Percentiles rank a stretch among this genome's conserved stretches.
Evolutionary conservation across 37 sponge, comb jelly and placozoan genomes (phyloP).

Genomic region (Ephydatia muelleri): DNA sequence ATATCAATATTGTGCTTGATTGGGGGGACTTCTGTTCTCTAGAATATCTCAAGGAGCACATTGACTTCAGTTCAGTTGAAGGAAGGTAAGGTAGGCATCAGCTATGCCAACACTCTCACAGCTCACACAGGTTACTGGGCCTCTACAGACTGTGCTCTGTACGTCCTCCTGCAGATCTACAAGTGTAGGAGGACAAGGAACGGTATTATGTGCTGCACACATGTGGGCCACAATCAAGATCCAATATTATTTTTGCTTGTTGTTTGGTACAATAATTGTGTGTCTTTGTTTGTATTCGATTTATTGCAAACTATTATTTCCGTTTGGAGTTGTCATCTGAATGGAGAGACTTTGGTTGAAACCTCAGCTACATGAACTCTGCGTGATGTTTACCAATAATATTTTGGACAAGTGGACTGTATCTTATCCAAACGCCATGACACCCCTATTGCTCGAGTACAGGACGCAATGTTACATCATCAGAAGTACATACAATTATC

Average conservation of each 20-base stretch:
- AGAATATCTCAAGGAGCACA: conserved; percentile 71
- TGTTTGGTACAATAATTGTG: neutral
- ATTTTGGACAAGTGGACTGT: too few relatives aligned
- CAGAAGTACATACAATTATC: too few relatives aligned
- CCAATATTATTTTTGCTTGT: neutral
- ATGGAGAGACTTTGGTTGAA: too few relatives aligned
- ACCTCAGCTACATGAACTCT: too few relatives aligned
- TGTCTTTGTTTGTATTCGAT: too few relatives aligned
- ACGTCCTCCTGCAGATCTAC: conserved; percentile 78
- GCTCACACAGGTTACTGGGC: conserved; percentile 88
- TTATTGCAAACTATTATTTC: too few relatives aligned
- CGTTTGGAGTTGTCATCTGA: too few relatives aligned
- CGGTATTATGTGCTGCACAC: neutral
- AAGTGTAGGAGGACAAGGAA: conserved; percentile 19
- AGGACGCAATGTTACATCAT: too few relatives aligned
- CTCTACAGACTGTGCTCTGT: conserved; percentile 67
- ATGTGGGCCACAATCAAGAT: neutral
- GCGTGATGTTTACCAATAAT: too few relatives aligned
- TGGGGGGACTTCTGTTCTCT: conserved; percentile 9
- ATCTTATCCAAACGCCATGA: too few relatives aligned
- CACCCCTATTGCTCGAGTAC: too few relatives aligned
- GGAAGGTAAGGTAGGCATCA: conserved; percentile 72
- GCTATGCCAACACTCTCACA: conserved; percentile 78
- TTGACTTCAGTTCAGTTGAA: conserved; percentile 79
- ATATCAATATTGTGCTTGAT: too few relatives aligned